These are phyloP conservation scores for Spheniscus mendiculus DNA, from an alignment of 2,113 vertebrate species.

Conservation along the genomic window DNA sequence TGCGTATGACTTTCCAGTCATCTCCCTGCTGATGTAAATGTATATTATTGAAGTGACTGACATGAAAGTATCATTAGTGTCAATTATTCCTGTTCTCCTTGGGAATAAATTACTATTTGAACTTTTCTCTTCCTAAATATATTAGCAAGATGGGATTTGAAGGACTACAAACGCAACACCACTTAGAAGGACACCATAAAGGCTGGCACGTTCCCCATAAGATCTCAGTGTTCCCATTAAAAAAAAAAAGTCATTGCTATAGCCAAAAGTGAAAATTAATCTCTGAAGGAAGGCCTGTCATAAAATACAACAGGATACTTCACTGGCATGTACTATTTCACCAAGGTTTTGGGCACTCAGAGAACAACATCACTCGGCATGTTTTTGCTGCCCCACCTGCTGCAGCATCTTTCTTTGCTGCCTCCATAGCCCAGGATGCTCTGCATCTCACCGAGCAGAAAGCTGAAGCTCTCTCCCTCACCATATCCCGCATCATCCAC, in stretches of 20 bases:
- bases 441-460: neutral
- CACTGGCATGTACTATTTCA: too few relatives aligned
- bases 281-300: neutral
- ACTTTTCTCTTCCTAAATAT: neutral
- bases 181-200: neutral
- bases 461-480: neutral
- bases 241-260: neutral
- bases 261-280: neutral
- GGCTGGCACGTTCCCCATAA: neutral
- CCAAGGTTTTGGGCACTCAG: too few relatives aligned
- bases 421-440: neutral
- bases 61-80: constrained; percentile 2
- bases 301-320: neutral
- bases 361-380: neutral
- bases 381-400: neutral
- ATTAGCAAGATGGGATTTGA: neutral
- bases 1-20: constrained; percentile 2
- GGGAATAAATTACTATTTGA: neutral
- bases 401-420: neutral
- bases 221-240: neutral
- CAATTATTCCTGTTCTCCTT: constrained; percentile 17
- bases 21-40: constrained; percentile 30
- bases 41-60: neutral
- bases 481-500: too few relatives aligned
- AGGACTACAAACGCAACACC: neutral